A percentile compares a stretch with the other conserved stretches of the same genome.
phyloP scores from a whole-genome alignment of 2,888 invertebrate species.

The Drosophila lacicola region DNA sequence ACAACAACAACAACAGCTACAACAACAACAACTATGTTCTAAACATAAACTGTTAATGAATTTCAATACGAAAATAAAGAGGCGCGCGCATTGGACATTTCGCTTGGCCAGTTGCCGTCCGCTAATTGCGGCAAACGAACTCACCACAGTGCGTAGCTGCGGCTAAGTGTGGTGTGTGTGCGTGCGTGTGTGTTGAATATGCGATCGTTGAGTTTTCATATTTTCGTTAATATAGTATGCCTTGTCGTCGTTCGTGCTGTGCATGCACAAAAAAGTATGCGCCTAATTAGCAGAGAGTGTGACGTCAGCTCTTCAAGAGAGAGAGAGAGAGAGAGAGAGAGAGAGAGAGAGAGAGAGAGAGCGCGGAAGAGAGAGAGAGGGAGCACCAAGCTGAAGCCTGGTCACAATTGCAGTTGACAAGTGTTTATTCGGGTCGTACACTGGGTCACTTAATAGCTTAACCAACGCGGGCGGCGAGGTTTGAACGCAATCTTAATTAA shows the following conservation, averaged over 20 bases:
- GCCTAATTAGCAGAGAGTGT: constrained; percentile 54
- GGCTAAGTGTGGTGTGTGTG: constrained; percentile 29
- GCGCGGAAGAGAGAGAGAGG: too few relatives aligned
- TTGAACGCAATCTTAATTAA: constrained; percentile 66
- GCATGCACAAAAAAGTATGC: constrained; percentile 54
- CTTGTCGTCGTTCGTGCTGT: constrained; percentile 42
- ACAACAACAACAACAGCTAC: constrained; percentile 2
- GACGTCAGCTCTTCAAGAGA: constrained; percentile 53
- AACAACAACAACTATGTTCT: constrained; percentile 55
- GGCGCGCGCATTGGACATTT: constrained; percentile 52
- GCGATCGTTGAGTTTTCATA: constrained; percentile 56
- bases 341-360: too few relatives aligned
- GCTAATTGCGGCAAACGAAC: constrained; percentile 71
- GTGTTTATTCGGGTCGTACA: constrained; percentile 35
- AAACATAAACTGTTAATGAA: constrained; percentile 79
- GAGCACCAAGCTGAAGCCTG: constrained; percentile 4
- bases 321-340: constrained; percentile 2
- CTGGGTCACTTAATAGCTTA: constrained; percentile 69
- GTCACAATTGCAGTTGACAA: constrained; percentile 54
- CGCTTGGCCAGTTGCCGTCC: constrained; percentile 54
- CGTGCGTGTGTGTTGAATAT: constrained; percentile 36
- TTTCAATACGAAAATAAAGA: constrained; percentile 65
- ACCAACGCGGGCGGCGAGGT: constrained; percentile 31
- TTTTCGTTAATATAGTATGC: constrained; percentile 38
- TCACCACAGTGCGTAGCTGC: constrained; percentile 51